Conservation (phyloP, 2,797 vertebrate species). For the Phataginus tetradactyla region DNA sequence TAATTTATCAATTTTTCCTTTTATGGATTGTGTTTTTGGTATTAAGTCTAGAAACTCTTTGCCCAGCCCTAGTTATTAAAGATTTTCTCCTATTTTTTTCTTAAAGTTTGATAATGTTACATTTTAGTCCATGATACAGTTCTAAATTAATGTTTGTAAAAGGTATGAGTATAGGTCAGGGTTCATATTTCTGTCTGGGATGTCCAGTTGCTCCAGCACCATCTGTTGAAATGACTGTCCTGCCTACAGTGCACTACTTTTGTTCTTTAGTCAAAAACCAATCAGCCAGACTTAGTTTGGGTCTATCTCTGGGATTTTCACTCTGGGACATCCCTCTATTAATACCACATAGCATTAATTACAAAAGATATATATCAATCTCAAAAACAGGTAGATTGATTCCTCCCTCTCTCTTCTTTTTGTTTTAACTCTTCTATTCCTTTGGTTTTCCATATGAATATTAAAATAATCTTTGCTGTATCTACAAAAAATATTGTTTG, state of each 20-base stretch:
- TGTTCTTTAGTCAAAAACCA: not conserved
- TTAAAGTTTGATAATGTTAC: not conserved
- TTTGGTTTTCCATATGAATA: not conserved
- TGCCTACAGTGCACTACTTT: not conserved
- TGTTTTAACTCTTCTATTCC: not conserved
- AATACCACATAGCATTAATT: not conserved
- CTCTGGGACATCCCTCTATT: not conserved
- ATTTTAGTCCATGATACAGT: not conserved
- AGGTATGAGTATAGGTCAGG: not conserved
- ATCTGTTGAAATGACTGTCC: not conserved
- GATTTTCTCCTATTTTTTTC: not conserved
- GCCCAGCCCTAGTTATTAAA: not conserved
- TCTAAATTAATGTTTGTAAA: not conserved
- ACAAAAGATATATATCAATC: not conserved
- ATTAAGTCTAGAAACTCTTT: not conserved
- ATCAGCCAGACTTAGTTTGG: not conserved
- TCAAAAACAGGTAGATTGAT: not conserved
- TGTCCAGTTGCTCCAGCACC: not conserved
- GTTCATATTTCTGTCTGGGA: not conserved
- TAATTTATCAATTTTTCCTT: not conserved
- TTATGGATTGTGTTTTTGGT: not conserved
- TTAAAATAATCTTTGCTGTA: not conserved
- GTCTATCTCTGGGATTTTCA: not conserved
- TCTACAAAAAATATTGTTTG: not conserved
- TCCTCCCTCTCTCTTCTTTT: not conserved